Evolutionary conservation across 2,888 invertebrate species (phyloP), one percentile per base, ranked within the genome.

Genomic region (Scrobipalpa atriplicella): DNA sequence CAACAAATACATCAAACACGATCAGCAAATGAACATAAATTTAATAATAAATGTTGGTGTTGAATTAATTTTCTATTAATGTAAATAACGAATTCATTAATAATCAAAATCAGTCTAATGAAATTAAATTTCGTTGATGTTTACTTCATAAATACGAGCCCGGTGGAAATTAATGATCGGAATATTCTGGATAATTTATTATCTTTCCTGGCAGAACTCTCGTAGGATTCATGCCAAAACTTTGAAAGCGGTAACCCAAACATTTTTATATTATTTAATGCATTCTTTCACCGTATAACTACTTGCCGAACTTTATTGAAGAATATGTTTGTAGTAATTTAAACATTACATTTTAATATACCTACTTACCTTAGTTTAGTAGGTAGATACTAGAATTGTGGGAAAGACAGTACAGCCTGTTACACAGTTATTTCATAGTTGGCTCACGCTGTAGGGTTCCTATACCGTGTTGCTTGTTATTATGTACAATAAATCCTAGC

Each of bases 121-220:
- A 66, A 71, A 71, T 68, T 70, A 56, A 67, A 69, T 68, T 70
- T 70, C 60, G 51, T 29, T 62, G 68, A 52, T 62, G 39, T 70
- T 70, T 69, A 69, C 68, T 72, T 68, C 62, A 60, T 52, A 65
- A 70, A 67, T 70, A 67, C 66, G 65, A 65, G 64, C 68, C 29
- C 29, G 62, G 43, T 54, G 69, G 51, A 71, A 73, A 71, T 71
- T 70, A 71, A 73, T 73, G 71, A 71, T 71, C 71, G 68, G 68
- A 71, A 71, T 70, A 62, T 64, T 67, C 69, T 68, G 70, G 71
- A 73, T 71, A 73, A 73, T 73, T 73, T 71, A 73, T 73, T 68
- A 71, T 71, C 69, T 68, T 67, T 67, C 67, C 65, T 54, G 64
- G 66, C 69, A 61, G 69, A 68, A 68, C 29, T 16, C 21, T 69